Percentiles rank a stretch among this genome's conserved stretches.
phyloP scores from a whole-genome alignment of 2,113 vertebrate genomes.

The Macquaria ambigua region DNA sequence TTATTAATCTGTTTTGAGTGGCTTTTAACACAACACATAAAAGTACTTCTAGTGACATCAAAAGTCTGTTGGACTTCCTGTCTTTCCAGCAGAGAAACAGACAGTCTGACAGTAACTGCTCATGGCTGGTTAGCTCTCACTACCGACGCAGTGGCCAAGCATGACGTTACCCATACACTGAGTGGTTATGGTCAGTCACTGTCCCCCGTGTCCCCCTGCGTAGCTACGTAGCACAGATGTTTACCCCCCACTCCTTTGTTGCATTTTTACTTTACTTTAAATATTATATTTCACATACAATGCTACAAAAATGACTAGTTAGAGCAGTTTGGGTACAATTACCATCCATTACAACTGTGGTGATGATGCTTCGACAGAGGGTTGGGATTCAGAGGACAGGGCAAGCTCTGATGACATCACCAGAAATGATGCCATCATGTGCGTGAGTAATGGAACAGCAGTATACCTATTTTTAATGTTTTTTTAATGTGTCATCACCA shows the following conservation, averaged over 20 bases:
- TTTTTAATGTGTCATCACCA: constrained; percentile 1
- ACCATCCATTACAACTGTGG: neutral
- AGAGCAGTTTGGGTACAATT: neutral
- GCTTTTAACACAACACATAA: too few species aligned
- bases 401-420: constrained; percentile 28
- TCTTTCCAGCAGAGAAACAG: neutral
- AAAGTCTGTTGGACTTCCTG: neutral
- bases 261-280: neutral
- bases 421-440: constrained; percentile 19
- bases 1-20: neutral
- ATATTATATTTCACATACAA: neutral
- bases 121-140: neutral
- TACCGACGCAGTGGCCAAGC: neutral
- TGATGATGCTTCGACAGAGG: neutral
- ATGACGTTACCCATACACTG: neutral
- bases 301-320: neutral
- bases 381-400: neutral
- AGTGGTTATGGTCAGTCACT: neutral
- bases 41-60: too few species aligned
- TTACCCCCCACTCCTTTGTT: neutral
- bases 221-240: neutral
- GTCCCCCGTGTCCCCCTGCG: neutral
- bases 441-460: constrained; percentile 24
- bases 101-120: neutral
- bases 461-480: neutral